Evolutionary conservation across 30 jellyfish, hydroid and myxozoan genomes (phyloP), one percentile per base, ranked within the genome.

Genomic region (Pseudorhiza aurosa): DNA sequence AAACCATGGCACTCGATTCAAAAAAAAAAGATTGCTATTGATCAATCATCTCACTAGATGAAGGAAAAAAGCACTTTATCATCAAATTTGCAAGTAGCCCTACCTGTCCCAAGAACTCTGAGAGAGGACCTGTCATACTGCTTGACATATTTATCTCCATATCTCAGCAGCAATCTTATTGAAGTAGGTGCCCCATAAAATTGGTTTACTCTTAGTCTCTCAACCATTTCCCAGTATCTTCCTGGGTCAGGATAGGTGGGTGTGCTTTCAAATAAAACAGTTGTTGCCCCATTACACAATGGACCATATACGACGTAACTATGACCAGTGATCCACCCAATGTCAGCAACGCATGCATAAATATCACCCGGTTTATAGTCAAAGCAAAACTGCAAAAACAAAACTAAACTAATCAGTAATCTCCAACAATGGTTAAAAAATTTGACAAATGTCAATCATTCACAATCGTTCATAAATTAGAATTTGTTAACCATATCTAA

Each of bases 171-270:
- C 25, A 72, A 64, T 15, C 99, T 96, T 60, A 94, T 87, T 17
- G 99, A 95, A 22, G 99, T 94, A 22, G 99, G 99, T 26, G 99
- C 99, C 31, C 97, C 97, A 84, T 94, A 94, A 74, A 94, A 94
- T 68, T 87, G 97, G 65, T 75, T 94, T 57, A 94, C 63, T 47
- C 82, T 84, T 18, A 87, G 72, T 47, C 97, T 46, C 30, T 94
- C 97, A 1, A 94, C 96, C 95, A 88, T 94, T 70, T 94, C 97
- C 99, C 99, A 94, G 77, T 87, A 94, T 29, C 99, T 77, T 17
- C 97, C 96, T 24, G 99, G 97, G 75, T 94, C 96, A 0, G 99
- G 99, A 60, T 94, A 94, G 15, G 84, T 67, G 22, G 99, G 99
- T 15, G 90, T 95, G 64, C 99, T 87, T 67, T 94, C 99, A 83